Evolutionary conservation across 2,888 invertebrate species (phyloP).

Genomic region (Cephonodes hylas): DNA sequence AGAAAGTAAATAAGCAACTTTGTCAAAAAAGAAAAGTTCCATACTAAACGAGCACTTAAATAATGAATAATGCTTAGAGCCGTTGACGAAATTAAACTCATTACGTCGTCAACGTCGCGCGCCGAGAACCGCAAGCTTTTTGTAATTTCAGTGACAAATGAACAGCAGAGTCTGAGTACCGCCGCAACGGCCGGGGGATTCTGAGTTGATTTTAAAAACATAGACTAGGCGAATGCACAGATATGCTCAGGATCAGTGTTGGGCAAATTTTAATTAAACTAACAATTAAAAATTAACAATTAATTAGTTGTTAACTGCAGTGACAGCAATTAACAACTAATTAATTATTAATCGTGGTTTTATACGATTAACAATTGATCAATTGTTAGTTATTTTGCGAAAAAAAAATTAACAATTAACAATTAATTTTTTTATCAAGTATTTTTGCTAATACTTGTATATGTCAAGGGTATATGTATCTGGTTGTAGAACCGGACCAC

Average conservation of each 20-base stretch:
- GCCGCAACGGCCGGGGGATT: conserved; percentile 30
- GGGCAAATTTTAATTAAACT: too few relatives aligned
- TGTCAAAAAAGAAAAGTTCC: conserved; percentile 19
- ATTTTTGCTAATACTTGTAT: too few relatives aligned
- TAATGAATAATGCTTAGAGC: conserved; percentile 40
- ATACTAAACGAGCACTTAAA: conserved; percentile 16
- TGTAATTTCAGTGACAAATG: conserved; percentile 74
- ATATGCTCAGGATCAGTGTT: background rate
- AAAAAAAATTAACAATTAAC: too few relatives aligned
- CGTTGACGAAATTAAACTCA: conserved; percentile 63
- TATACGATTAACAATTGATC: too few relatives aligned
- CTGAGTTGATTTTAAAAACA: conserved; percentile 53
- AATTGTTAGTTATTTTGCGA: too few relatives aligned
- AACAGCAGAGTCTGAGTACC: conserved; percentile 49
- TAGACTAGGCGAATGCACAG: conserved; percentile 28
- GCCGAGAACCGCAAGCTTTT: conserved; percentile 62
- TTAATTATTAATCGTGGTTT: background rate
- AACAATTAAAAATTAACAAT: too few relatives aligned
- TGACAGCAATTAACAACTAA: too few relatives aligned
- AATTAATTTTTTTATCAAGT: too few relatives aligned
- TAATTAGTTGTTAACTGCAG: too few relatives aligned
- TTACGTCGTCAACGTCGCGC: conserved; percentile 44
- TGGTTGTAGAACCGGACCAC: too few relatives aligned
- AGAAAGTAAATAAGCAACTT: background rate
- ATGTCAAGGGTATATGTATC: too few relatives aligned